These are phyloP conservation scores for Beroe ovata DNA, from an alignment of 37 sponge, comb jelly and placozoan species.

Conservation along the genomic window DNA sequence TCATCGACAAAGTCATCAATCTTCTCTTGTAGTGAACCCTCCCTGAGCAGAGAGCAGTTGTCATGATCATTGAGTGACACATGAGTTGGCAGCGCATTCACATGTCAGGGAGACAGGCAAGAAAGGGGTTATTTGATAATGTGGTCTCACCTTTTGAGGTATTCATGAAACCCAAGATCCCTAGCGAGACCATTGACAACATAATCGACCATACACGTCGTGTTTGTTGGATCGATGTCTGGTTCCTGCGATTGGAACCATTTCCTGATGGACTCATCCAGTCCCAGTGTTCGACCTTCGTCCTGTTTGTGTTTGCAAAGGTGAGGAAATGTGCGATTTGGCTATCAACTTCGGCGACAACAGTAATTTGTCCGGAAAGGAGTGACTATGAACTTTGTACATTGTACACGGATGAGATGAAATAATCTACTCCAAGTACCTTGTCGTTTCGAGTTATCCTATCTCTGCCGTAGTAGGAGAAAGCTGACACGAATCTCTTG, in stretches of 20 bases:
- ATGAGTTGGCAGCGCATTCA: too few relatives aligned
- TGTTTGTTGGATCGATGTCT: not conserved
- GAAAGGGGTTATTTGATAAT: too few relatives aligned
- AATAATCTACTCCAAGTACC: too few relatives aligned
- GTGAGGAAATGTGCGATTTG: too few relatives aligned
- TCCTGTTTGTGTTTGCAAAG: not conserved
- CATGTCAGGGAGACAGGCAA: too few relatives aligned
- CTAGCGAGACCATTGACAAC: constrained; percentile 9
- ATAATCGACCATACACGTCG: not conserved
- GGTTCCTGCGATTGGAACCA: not conserved
- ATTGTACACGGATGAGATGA: too few relatives aligned
- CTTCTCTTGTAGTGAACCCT: constrained; percentile 30
- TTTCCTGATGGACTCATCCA: constrained; percentile 8
- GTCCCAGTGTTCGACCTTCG: not conserved
- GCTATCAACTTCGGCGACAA: too few relatives aligned
- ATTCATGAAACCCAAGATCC: not conserved
- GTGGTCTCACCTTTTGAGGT: constrained; percentile 44
- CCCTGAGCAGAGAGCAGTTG: not conserved
- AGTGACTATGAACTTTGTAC: too few relatives aligned
- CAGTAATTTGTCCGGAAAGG: not conserved
- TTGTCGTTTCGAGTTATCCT: not conserved
- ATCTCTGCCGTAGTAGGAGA: not conserved
- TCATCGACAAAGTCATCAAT: constrained; percentile 22
- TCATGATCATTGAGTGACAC: not conserved
- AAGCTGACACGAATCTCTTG: constrained; percentile 15